phyloP scores from a whole-genome alignment of 64 coral and sea anemone genomes.

The Pocillopora damicornis region DNA sequence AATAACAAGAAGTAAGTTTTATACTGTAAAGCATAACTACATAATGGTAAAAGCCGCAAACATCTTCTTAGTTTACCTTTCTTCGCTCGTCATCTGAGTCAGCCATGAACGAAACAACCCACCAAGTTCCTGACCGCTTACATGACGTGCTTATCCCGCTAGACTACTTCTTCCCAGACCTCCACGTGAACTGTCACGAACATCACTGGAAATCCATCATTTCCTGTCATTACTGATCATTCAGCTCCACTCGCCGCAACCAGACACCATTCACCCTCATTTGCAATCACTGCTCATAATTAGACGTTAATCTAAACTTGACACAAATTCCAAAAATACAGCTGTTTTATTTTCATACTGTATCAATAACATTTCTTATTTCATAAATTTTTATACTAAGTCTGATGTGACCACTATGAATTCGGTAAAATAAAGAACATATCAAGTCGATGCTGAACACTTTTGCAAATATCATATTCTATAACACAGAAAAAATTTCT shows the following conservation, averaged over 20 bases:
- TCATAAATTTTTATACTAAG: background rate
- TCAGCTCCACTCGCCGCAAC: too few species aligned
- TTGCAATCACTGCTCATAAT: too few species aligned
- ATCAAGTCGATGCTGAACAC: too few species aligned
- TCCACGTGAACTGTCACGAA: too few species aligned
- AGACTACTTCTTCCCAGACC: background rate
- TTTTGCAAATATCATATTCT: too few species aligned
- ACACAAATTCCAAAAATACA: too few species aligned
- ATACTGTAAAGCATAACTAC: background rate
- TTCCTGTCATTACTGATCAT: too few species aligned
- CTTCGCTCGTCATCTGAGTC: slow-evolving; percentile 92
- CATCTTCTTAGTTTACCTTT: slow-evolving; percentile 55
- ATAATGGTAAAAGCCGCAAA: background rate
- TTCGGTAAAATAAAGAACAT: background rate
- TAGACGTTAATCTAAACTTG: too few species aligned
- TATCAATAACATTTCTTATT: background rate
- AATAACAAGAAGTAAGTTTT: background rate
- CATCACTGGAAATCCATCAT: too few species aligned
- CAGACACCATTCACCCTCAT: too few species aligned
- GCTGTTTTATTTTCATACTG: background rate
- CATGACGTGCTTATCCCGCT: background rate
- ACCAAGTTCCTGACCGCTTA: background rate
- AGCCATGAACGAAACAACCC: slow-evolving; percentile 73
- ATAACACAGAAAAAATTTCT: too few species aligned
- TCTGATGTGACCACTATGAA: background rate